Conservation (phyloP, 2,797 vertebrate species). For the Tachyglossus aculeatus region DNA sequence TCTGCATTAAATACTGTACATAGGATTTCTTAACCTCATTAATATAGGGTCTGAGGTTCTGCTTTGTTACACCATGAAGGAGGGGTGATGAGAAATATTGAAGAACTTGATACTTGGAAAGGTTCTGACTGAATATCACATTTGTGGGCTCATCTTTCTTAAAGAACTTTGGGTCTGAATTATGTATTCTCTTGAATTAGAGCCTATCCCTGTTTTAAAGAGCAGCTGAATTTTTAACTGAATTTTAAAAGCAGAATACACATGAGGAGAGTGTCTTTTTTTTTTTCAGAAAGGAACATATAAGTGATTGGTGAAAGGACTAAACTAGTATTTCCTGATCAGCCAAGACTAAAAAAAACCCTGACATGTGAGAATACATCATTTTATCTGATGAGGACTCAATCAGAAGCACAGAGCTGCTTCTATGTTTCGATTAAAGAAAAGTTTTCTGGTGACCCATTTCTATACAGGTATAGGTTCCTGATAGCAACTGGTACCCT, state of each 20-base stretch:
- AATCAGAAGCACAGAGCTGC: background rate
- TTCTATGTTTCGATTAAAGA: slow-evolving; percentile 14
- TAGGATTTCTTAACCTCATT: background rate
- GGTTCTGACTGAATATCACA: background rate
- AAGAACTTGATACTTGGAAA: background rate
- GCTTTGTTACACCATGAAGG: background rate
- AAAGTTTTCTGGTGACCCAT: slow-evolving; percentile 7
- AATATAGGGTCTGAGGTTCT: background rate
- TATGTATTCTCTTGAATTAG: no score
- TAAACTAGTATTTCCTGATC: background rate
- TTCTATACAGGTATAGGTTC: slow-evolving; percentile 14
- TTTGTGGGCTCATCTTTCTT: background rate
- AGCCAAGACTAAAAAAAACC: background rate
- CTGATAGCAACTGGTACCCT: slow-evolving; percentile 2
- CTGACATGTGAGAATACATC: background rate
- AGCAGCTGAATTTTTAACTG: no score
- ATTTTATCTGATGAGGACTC: slow-evolving; percentile 1
- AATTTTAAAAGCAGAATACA: background rate
- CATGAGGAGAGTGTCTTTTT: background rate
- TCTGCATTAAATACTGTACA: background rate
- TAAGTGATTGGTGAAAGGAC: background rate
- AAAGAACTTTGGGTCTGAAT: background rate
- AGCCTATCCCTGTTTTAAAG: no score
- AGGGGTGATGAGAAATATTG: background rate
- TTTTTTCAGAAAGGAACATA: background rate